A percentile compares a stretch with the other conserved stretches of the same genome.
phyloP scores from a whole-genome alignment of 2,113 vertebrate genomes.

The Pluvianellus socialis region DNA sequence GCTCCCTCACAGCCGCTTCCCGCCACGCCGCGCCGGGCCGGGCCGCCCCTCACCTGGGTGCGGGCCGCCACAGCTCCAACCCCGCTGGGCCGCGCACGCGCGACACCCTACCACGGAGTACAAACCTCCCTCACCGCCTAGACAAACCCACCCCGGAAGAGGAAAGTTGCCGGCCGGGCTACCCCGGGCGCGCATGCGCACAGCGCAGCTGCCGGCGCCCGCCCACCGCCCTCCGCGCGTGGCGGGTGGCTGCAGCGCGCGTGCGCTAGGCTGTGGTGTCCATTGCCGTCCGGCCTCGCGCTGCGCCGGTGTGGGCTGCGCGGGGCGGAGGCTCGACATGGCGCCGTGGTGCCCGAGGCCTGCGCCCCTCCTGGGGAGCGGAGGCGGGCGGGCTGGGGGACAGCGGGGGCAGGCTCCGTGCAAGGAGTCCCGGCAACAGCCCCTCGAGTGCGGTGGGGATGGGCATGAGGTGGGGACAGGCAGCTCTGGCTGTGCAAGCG shows the following conservation, averaged over 20 bases:
- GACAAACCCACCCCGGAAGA: neutral
- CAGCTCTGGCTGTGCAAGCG: rapidly evolving
- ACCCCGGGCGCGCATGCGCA: rapidly evolving
- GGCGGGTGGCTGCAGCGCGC: neutral
- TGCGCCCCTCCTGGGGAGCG: neutral
- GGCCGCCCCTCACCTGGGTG: neutral
- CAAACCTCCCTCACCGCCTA: rapidly evolving
- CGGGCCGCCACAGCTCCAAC: neutral
- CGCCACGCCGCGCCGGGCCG: rapidly evolving
- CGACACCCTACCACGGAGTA: rapidly evolving
- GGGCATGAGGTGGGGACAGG: neutral
- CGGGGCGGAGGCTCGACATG: rapidly evolving
- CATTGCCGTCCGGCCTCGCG: neutral
- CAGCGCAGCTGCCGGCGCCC: rapidly evolving
- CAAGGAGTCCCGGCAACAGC: too few relatives aligned
- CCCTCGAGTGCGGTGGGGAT: rapidly evolving
- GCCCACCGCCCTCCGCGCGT: rapidly evolving
- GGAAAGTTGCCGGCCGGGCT: neutral
- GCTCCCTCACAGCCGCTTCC: rapidly evolving
- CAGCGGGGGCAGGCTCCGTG: too few relatives aligned
- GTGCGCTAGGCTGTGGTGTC: rapidly evolving
- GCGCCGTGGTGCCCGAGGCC: too few relatives aligned
- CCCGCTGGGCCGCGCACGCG: neutral
- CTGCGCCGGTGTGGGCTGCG: too few relatives aligned
- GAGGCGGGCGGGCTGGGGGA: neutral